Evolutionary conservation across 2,888 invertebrate species (phyloP).

Genomic region (Macaria notata): DNA sequence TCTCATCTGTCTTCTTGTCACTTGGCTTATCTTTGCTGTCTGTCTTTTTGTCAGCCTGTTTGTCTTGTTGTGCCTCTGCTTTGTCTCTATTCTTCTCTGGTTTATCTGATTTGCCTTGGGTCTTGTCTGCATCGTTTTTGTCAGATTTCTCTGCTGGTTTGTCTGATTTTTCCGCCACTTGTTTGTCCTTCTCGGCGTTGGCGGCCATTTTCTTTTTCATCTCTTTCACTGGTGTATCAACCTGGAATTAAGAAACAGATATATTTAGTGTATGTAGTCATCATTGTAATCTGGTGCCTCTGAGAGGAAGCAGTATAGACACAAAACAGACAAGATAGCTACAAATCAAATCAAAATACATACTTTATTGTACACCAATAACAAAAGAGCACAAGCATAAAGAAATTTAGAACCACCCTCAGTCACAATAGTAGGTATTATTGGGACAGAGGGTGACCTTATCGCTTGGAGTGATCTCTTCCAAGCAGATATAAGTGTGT

Average conservation of each 20-base stretch:
- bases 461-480: too few species aligned
- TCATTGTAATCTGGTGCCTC: too few species aligned
- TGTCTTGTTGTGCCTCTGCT: slow-evolving; percentile 28
- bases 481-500: too few species aligned
- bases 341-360: too few species aligned
- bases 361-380: too few species aligned
- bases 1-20: slow-evolving; percentile 39
- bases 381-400: too few species aligned
- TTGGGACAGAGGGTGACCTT: too few species aligned
- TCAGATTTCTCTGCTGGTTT: slow-evolving; percentile 43
- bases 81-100: slow-evolving; percentile 36
- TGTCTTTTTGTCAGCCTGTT: slow-evolving; percentile 55
- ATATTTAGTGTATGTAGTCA: too few species aligned
- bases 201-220: slow-evolving; percentile 76
- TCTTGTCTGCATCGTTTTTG: slow-evolving; percentile 42
- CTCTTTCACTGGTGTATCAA: slow-evolving; percentile 68
- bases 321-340: too few species aligned
- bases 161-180: slow-evolving; percentile 54
- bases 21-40: slow-evolving; percentile 39
- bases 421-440: too few species aligned
- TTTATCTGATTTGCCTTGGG: slow-evolving; percentile 38
- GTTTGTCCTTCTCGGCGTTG: slow-evolving; percentile 70
- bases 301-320: too few species aligned
- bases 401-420: too few species aligned
- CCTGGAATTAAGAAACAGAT: slow-evolving; percentile 39